Percentiles rank a stretch among this genome's conserved stretches.
phyloP scores from a whole-genome alignment of 2,113 vertebrate genomes.

The Machaerirhynchus nigripectus region DNA sequence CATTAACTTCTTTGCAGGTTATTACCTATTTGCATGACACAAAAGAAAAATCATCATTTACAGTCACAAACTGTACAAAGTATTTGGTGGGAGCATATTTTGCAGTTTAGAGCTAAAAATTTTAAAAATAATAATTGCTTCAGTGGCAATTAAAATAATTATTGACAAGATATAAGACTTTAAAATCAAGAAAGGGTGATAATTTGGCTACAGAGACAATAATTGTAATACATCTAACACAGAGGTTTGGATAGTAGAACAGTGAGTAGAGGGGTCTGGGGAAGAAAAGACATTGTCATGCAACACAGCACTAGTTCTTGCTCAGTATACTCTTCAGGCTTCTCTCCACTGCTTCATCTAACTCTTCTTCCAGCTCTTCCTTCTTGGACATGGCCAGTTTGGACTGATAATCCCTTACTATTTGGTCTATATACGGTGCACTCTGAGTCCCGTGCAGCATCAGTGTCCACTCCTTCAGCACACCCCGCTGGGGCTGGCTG shows the following conservation, averaged over 20 bases:
- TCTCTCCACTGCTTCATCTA: slow-evolving; percentile 95
- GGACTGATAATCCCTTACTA: slow-evolving; percentile 96
- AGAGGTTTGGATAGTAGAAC: slow-evolving; percentile 50
- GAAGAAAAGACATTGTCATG: slow-evolving; percentile 68
- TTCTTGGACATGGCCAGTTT: slow-evolving; percentile 99
- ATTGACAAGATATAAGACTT: slow-evolving; percentile 66
- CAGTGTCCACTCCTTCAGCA: slow-evolving; percentile 96
- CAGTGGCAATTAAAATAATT: slow-evolving; percentile 73
- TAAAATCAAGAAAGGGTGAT: slow-evolving; percentile 72
- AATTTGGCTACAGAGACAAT: slow-evolving; percentile 76
- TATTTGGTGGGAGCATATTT: slow-evolving; percentile 70
- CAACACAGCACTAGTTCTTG: slow-evolving; percentile 81
- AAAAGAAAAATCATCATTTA: slow-evolving; percentile 78
- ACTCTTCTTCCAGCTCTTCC: slow-evolving; percentile 96
- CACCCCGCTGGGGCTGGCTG: slow-evolving; percentile 82
- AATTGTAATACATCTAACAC: slow-evolving; percentile 64
- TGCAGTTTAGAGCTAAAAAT: slow-evolving; percentile 70
- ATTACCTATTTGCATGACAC: slow-evolving; percentile 79
- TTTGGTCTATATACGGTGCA: slow-evolving; percentile 98
- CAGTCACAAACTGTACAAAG: slow-evolving; percentile 87
- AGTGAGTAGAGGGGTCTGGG: slow-evolving; percentile 30
- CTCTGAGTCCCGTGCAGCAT: slow-evolving; percentile 98
- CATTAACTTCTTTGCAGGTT: slow-evolving; percentile 75
- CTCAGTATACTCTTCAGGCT: slow-evolving; percentile 93
- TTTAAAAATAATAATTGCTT: no score